Evolutionary conservation across 92 coral and sea anemone species (phyloP).

Genomic region (Meandrina meandrites): DNA sequence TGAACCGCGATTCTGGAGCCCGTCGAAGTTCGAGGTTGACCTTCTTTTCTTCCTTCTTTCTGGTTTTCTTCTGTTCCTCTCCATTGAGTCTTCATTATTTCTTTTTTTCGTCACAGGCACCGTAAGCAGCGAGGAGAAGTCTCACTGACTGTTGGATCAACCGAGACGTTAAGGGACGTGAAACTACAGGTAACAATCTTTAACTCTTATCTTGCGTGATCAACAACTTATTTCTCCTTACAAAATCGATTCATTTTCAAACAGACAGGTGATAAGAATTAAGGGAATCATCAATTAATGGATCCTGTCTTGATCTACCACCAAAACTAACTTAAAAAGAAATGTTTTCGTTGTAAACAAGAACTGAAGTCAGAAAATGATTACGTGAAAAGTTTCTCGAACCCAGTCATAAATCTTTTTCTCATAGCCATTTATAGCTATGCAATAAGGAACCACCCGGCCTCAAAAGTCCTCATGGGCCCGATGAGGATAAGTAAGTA

Average conservation of each 20-base stretch:
- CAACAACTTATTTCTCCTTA: neutral
- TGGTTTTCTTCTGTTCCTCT: too few relatives aligned
- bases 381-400: too few relatives aligned
- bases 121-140: conserved; percentile 96
- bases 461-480: too few relatives aligned
- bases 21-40: conserved; percentile 80
- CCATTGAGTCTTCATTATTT: neutral
- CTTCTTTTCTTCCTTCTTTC: neutral
- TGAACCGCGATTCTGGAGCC: conserved; percentile 44
- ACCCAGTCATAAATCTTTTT: too few relatives aligned
- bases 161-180: conserved; percentile 78
- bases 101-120: conserved; percentile 53
- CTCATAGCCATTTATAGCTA: too few relatives aligned
- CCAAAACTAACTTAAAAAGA: too few relatives aligned
- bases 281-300: neutral
- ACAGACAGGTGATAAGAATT: neutral
- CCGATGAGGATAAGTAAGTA: too few relatives aligned
- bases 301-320: too few relatives aligned
- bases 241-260: neutral
- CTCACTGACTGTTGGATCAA: conserved; percentile 75
- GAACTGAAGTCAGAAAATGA: too few relatives aligned
- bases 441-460: too few relatives aligned
- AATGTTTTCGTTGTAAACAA: too few relatives aligned
- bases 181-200: conserved; percentile 78
- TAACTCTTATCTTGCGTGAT: neutral